These are phyloP conservation scores for Pantherophis alleghaniensis DNA, from an alignment of 2,797 vertebrate genomes.

Conservation along the genomic window DNA sequence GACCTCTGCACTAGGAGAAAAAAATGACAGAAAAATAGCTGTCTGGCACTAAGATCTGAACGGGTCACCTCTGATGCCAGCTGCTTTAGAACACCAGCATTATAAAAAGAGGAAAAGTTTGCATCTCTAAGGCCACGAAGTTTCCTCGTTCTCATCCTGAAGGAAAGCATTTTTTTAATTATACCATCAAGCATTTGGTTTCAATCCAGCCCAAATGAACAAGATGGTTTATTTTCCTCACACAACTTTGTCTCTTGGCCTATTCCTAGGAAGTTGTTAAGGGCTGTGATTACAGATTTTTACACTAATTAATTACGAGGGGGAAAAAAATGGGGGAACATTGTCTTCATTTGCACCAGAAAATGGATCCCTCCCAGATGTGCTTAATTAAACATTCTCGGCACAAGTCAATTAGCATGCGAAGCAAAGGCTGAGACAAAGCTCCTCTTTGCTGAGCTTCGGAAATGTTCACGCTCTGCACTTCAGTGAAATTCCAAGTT, in stretches of 20 bases:
- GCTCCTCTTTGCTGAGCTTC: slow-evolving; percentile 21
- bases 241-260: slow-evolving; percentile 51
- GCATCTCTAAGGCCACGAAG: slow-evolving; percentile 47
- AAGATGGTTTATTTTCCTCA: slow-evolving; percentile 56
- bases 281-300: slow-evolving; percentile 60
- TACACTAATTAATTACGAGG: slow-evolving; percentile 45
- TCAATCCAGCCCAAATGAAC: slow-evolving; percentile 56
- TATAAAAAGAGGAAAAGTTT: not conserved
- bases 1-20: too few species aligned
- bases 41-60: not conserved
- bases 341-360: slow-evolving; percentile 27
- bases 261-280: slow-evolving; percentile 60
- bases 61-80: not conserved
- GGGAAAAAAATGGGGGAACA: slow-evolving; percentile 12
- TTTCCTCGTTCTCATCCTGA: slow-evolving; percentile 35
- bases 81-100: not conserved
- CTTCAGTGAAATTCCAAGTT: not conserved
- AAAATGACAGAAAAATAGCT: not conserved
- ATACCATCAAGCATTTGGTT: slow-evolving; percentile 62
- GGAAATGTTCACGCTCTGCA: slow-evolving; percentile 13
- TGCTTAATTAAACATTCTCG: slow-evolving; percentile 46
- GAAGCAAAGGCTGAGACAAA: slow-evolving; percentile 31
- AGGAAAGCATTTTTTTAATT: slow-evolving; percentile 52
- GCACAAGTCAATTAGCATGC: slow-evolving; percentile 54
- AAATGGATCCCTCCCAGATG: slow-evolving; percentile 48